Evolutionary conservation across 2,113 vertebrate species (phyloP).

Genomic region (Tenebrosternarchus preto): DNA sequence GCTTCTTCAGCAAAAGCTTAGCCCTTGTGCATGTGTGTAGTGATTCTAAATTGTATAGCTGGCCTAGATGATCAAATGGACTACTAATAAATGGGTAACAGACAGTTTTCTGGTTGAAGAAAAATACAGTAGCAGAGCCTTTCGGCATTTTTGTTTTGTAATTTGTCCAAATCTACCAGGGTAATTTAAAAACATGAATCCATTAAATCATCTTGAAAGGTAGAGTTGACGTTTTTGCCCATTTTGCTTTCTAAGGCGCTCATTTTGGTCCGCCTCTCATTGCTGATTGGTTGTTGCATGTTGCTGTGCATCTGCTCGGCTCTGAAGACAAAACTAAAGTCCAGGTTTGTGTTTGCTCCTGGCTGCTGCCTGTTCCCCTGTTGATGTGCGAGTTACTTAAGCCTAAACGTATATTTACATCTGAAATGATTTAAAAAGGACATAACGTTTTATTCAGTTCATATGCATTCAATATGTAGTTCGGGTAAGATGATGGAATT

Average conservation of each 20-base stretch:
- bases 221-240: neutral
- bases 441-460: too few species aligned
- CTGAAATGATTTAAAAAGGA: neutral
- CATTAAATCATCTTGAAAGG: neutral
- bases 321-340: neutral
- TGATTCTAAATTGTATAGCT: too few species aligned
- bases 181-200: neutral
- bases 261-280: constrained; percentile 12
- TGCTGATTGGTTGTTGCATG: constrained; percentile 10
- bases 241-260: constrained; percentile 9
- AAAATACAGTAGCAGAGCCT: too few species aligned
- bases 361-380: constrained; percentile 25
- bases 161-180: neutral
- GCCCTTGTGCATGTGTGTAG: neutral
- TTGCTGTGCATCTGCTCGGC: constrained; percentile 12
- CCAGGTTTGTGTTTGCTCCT: constrained; percentile 17
- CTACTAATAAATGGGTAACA: too few species aligned
- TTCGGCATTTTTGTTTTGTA: too few species aligned
- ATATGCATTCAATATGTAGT: neutral
- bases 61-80: too few species aligned
- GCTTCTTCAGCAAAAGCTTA: too few species aligned
- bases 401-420: neutral
- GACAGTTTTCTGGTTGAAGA: too few species aligned
- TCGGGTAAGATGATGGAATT: constrained; percentile 18
- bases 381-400: neutral